phyloP scores from a whole-genome alignment of 1,140 invertebrate genomes.

The Idris sp. region DNA sequence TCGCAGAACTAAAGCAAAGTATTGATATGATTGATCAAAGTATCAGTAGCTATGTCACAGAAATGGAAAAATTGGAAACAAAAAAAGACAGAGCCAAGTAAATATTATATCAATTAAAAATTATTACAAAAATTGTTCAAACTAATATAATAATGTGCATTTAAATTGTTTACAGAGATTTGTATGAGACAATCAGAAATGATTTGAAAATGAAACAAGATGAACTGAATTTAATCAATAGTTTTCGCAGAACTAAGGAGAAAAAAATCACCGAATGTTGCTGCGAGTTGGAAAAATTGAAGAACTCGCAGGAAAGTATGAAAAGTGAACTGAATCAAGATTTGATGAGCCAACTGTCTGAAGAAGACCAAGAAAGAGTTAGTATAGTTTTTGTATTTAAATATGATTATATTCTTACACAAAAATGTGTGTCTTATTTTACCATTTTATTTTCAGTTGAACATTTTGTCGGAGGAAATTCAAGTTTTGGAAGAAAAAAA shows the following conservation, averaged over 20 bases:
- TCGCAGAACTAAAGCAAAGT: slow-evolving; percentile 88
- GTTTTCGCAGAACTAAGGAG: slow-evolving; percentile 95
- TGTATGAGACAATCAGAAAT: slow-evolving; percentile 97
- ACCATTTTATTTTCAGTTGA: slow-evolving; percentile 90
- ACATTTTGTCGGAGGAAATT: slow-evolving; percentile 97
- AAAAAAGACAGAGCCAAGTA: slow-evolving; percentile 97
- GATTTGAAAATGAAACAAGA: slow-evolving; percentile 97
- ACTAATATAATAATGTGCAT: no score
- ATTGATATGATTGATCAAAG: slow-evolving; percentile 91
- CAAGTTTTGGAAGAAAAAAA: slow-evolving; percentile 94
- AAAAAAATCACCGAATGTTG: slow-evolving; percentile 93
- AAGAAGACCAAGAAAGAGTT: slow-evolving; percentile 84
- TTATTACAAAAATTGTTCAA: no score
- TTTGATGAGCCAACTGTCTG: slow-evolving; percentile 88
- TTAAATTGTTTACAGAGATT: slow-evolving; percentile 89
- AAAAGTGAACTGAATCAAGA: slow-evolving; percentile 94
- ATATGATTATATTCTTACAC: no score
- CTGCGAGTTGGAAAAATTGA: slow-evolving; percentile 96
- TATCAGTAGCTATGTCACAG: slow-evolving; percentile 95
- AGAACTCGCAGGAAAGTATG: slow-evolving; percentile 94
- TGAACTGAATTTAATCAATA: slow-evolving; percentile 92
- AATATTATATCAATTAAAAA: no score
- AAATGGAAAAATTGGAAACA: slow-evolving; percentile 98
- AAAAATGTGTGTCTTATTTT: no score
- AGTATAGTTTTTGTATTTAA: neutral